Evolutionary conservation across 2,888 invertebrate species (phyloP), one percentile per base, ranked within the genome.

Genomic region (Nymphalis urticae): DNA sequence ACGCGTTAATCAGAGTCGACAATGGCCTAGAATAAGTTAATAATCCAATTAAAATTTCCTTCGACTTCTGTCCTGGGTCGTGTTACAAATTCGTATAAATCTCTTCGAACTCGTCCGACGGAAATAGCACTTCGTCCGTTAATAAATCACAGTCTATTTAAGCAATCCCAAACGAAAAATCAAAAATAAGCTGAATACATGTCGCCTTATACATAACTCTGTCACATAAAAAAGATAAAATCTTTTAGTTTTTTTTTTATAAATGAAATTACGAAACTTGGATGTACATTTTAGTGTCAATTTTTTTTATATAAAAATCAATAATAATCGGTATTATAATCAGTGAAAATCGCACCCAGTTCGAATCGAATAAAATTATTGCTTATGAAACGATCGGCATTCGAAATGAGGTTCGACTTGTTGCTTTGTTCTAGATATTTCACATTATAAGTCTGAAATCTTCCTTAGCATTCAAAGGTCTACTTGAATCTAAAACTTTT

Each of bases 61-160:
- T 87, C 84, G 83, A 86, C 86, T 89, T 83, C 80, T 85, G 88
- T 89, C 86, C 82, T 83, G 88, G 82, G 81, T 87, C 83, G 85
- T 88, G 89, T 88, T 90, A 86, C 88, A 90, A 89, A 91, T 87
- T 89, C 88, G 81, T 84, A 91, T 92, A 92, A 92, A 92, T 92
- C 92, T 91, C 79, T 75, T 85, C 83, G 84, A 87, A 87, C 85
- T 87, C 86, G 85, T 85, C 87, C 82, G 85, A 89, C 92, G 90
- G 91, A 92, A 92, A 92, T 92, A 92, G 87, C 90, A 88, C 88
- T 88, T 87, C 84, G 86, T 80, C 84, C 85, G 86, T 85, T 84
- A 88, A 90, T 92, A 92, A 92, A 92, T 92, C 85, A 83, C 79
- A 82, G 85, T 92, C 92, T 91, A 91, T 92, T 92, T 92, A 90